These are phyloP conservation scores for Bovichtus diacanthus DNA, from an alignment of 2,797 vertebrate species.

Conservation along the genomic window DNA sequence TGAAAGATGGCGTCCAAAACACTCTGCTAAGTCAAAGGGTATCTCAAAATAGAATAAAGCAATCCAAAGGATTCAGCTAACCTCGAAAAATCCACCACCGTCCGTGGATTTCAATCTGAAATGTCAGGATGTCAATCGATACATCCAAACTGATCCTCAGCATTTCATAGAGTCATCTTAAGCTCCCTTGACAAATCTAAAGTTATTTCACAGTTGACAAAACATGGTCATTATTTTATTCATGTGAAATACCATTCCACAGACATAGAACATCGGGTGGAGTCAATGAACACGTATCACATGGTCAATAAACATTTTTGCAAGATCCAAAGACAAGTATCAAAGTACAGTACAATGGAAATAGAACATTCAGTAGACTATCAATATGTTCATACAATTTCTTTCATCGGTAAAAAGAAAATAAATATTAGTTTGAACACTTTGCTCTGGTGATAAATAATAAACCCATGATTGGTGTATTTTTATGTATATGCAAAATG, in stretches of 20 bases:
- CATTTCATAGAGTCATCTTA: constrained; percentile 12
- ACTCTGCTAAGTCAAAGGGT: constrained; percentile 38
- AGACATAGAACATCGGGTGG: constrained; percentile 76
- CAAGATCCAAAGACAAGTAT: constrained; percentile 78
- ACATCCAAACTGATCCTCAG: constrained; percentile 27
- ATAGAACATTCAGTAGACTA: constrained; percentile 75
- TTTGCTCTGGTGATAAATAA: constrained; percentile 65
- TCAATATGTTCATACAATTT: constrained; percentile 70
- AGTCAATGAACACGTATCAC: constrained; percentile 76
- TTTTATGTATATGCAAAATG: constrained; percentile 53
- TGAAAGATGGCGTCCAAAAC: constrained; percentile 47
- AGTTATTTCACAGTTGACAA: not conserved
- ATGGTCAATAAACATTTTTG: constrained; percentile 68
- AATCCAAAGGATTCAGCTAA: constrained; percentile 40
- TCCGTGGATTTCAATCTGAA: constrained; percentile 53
- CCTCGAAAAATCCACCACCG: constrained; percentile 51
- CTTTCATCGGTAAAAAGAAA: constrained; percentile 71
- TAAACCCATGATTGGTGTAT: constrained; percentile 19
- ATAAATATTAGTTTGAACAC: constrained; percentile 68
- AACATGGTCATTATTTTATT: constrained; percentile 75
- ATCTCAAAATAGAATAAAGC: constrained; percentile 48
- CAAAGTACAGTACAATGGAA: constrained; percentile 77
- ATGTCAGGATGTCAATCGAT: constrained; percentile 59
- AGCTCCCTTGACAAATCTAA: not conserved
- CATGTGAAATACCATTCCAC: constrained; percentile 80